phyloP scores from a whole-genome alignment of 2,888 invertebrate genomes.

The Diarsia brunnea region DNA sequence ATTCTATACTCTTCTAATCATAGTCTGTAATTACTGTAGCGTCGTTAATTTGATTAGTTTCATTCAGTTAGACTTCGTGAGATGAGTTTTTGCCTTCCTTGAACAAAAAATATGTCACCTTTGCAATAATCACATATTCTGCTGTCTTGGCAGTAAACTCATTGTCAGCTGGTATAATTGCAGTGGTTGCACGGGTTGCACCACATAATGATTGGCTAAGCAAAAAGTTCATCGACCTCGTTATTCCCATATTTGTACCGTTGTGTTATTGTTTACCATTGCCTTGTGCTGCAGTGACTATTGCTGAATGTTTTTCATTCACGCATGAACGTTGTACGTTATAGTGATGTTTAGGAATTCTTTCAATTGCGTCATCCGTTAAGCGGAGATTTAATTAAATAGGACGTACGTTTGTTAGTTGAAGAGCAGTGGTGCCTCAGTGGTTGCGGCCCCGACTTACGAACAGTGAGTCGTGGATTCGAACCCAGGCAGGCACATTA shows the following conservation, averaged over 20 bases:
- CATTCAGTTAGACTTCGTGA: neutral
- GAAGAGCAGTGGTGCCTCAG: no score
- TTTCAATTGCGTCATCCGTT: neutral
- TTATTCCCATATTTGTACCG: constrained; percentile 46
- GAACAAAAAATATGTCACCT: neutral
- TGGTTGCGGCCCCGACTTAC: no score
- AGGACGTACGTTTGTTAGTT: no score
- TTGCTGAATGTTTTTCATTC: constrained; percentile 27
- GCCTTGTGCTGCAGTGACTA: constrained; percentile 20
- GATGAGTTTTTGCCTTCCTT: neutral
- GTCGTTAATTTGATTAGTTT: neutral
- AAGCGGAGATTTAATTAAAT: no score
- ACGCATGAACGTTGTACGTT: neutral
- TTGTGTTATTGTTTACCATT: constrained; percentile 56
- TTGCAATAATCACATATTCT: constrained; percentile 5
- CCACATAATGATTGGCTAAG: constrained; percentile 32
- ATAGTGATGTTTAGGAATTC: neutral
- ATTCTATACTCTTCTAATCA: neutral
- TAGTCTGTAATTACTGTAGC: neutral
- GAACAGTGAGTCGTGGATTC: no score
- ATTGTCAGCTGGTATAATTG: constrained; percentile 60
- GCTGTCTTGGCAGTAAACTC: constrained; percentile 27
- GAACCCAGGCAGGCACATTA: no score
- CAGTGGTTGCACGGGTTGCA: constrained; percentile 33
- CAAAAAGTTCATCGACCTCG: constrained; percentile 53